phyloP scores from a whole-genome alignment of 2,888 invertebrate genomes.

The Hetaerina titia region DNA sequence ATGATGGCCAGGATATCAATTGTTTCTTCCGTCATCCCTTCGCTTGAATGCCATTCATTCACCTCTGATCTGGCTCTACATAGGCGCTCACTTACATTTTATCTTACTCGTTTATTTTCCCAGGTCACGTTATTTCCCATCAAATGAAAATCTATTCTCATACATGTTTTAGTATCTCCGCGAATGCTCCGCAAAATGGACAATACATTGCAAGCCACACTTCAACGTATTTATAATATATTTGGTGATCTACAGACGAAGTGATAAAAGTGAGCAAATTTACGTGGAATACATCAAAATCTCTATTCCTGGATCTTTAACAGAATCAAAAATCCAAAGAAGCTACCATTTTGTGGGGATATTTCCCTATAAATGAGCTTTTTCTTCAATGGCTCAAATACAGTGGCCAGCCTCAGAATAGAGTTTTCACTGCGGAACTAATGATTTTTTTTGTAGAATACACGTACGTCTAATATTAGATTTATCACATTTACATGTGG shows the following conservation, averaged over 20 bases:
- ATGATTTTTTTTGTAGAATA: too few relatives aligned
- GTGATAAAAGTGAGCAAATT: neutral
- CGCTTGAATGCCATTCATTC: neutral
- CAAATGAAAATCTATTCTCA: neutral
- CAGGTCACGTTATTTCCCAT: neutral
- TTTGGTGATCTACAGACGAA: neutral
- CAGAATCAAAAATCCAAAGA: neutral
- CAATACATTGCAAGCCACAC: neutral
- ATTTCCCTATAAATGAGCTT: neutral
- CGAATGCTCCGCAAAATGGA: neutral
- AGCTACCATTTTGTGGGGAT: neutral
- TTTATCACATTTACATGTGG: too few relatives aligned
- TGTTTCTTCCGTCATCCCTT: neutral
- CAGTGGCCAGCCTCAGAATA: neutral
- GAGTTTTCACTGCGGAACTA: neutral
- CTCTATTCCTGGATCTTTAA: neutral
- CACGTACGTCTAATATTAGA: too few relatives aligned
- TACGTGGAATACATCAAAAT: neutral
- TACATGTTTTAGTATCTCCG: neutral
- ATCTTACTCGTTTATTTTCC: neutral
- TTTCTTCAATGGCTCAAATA: neutral
- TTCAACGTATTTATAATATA: neutral
- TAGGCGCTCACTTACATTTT: neutral
- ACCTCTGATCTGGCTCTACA: neutral
- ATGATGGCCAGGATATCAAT: neutral